phyloP scores from a whole-genome alignment of 2,797 vertebrate species.

The Heteromormyrus szaboi region DNA sequence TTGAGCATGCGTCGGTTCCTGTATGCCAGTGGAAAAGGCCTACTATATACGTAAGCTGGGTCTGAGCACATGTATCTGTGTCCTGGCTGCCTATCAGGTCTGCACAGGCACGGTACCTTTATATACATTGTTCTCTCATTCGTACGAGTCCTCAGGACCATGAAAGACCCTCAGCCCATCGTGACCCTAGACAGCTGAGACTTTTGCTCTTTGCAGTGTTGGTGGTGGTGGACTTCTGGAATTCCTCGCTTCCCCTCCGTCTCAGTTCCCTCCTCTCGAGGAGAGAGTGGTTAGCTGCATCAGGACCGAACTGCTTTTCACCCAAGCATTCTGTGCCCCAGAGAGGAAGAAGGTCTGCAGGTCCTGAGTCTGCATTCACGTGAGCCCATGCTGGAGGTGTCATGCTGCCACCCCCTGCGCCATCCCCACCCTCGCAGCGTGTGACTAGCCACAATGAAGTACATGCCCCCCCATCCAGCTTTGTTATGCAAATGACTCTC shows the following conservation, averaged over 20 bases:
- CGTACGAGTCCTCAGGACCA: background rate
- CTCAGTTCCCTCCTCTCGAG: background rate
- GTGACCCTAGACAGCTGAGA: background rate
- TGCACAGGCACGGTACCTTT: slow-evolving; percentile 23
- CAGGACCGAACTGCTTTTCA: background rate
- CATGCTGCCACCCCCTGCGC: background rate
- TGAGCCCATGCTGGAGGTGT: background rate
- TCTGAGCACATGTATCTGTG: background rate
- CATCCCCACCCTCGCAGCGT: background rate
- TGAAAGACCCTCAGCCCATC: background rate
- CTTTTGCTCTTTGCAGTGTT: background rate
- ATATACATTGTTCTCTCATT: background rate
- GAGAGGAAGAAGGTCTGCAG: background rate
- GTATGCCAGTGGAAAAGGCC: background rate
- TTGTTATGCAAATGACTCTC: slow-evolving; percentile 11
- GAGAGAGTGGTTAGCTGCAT: background rate
- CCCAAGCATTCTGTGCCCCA: background rate
- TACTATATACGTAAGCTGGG: background rate
- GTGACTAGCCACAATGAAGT: background rate
- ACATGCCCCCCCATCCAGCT: background rate
- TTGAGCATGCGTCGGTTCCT: background rate
- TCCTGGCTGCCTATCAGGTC: background rate
- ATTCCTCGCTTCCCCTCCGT: background rate
- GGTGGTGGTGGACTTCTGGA: background rate
- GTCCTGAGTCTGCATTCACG: background rate